Evolutionary conservation across 2,113 vertebrate species (phyloP).

Genomic region (Mesembrinibis cayennensis): DNA sequence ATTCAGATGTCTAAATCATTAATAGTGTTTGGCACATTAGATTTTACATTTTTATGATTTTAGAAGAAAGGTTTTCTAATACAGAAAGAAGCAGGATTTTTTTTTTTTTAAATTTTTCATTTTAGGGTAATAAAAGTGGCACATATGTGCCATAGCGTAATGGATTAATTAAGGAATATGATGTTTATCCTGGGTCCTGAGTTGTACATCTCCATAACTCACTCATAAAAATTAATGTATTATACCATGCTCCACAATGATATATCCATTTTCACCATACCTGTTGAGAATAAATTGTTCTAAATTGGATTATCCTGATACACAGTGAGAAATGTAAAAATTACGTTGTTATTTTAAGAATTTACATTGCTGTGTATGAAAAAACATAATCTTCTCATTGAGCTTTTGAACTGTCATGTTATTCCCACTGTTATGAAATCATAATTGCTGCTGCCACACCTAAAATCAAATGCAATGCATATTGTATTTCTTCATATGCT

Average conservation of each 20-base stretch:
- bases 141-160: conserved; percentile 70
- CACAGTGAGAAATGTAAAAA: conserved; percentile 54
- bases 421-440: conserved; percentile 27
- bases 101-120: conserved; percentile 59
- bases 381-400: conserved; percentile 23
- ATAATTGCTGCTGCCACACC: conserved; percentile 52
- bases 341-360: conserved; percentile 71
- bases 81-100: conserved; percentile 40
- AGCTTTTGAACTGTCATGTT: conserved; percentile 59
- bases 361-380: conserved; percentile 47
- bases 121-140: conserved; percentile 75
- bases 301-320: conserved; percentile 71
- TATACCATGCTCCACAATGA: conserved; percentile 58
- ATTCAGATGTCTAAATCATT: conserved; percentile 72
- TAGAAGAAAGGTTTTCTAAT: conserved; percentile 64
- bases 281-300: conserved; percentile 74
- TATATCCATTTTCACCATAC: conserved; percentile 72
- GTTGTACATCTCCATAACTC: conserved; percentile 76
- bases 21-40: conserved; percentile 63
- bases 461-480: conserved; percentile 17
- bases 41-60: conserved; percentile 67
- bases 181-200: conserved; percentile 77
- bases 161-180: conserved; percentile 80
- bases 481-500: background rate
- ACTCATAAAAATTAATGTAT: conserved; percentile 79